Evolutionary conservation across 1,140 invertebrate species (phyloP), one percentile per base, ranked within the genome.

Genomic region (Ceratina australensis): DNA sequence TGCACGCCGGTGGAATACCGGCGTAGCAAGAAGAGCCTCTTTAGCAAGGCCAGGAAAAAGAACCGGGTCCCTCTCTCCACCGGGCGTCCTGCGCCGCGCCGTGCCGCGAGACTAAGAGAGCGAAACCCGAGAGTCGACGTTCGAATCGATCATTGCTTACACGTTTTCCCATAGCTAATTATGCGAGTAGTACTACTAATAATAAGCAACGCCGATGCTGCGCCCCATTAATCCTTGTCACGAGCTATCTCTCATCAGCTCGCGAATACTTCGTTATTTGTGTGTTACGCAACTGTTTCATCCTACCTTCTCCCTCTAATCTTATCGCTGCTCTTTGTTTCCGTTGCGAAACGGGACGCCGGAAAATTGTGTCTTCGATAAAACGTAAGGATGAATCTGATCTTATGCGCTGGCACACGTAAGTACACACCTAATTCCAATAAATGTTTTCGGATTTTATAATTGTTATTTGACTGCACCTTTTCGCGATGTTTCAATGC

Each of bases 1-100:
- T 72, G 76, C 65, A 33, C 61, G 49, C 72, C 61, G 74, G 56
- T 64, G 68, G 83, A 85, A 85, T 86, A 85, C 81, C 84, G 63
- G 33, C 83, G 65, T 28, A 69, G 79, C 81, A 84, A 84, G 78
- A 84, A 84, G 78, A 84, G 81, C 56, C 81, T 84, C 81, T 83
- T 84, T 84, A 83, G 81, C 64, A 42, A 42, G 68, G 68, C 74
- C 72, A 78, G 77, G 81, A 84, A 84, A 84, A 84, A 84, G 81
- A 49, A 83, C 52, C 49, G 16, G 22, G 54, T 50, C 63, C 13
- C 49, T 42, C 33, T 42, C 33, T 42, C 33, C 33, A 10, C 33
- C 33, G 33, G 33, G 5, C 33, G 33, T 42, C 33, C 33, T 42
- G 33, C 33, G 33, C 33, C 33, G 33, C 33, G 5, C 33, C 33